Conservation (phyloP, 2,888 invertebrate species). For the Leptinotarsa rubiginosa region DNA sequence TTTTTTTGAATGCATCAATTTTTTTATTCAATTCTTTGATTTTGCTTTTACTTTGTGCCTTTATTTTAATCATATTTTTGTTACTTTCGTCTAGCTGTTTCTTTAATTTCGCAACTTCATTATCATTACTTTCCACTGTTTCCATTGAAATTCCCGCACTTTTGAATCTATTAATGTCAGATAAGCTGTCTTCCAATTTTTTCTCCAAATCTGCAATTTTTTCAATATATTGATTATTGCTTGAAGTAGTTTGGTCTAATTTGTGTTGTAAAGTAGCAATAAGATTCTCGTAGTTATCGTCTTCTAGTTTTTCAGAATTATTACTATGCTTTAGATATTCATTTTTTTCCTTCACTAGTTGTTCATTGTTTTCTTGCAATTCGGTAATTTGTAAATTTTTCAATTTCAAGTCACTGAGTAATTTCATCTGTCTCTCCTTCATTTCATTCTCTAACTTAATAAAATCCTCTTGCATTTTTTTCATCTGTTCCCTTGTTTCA, state of each 20-base stretch:
- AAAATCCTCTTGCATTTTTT: conserved; percentile 83
- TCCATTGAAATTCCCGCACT: conserved; percentile 43
- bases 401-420: conserved; percentile 55
- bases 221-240: conserved; percentile 43
- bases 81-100: conserved; percentile 81
- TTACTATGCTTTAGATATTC: conserved; percentile 36
- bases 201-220: conserved; percentile 53
- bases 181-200: conserved; percentile 50
- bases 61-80: conserved; percentile 81
- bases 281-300: conserved; percentile 43
- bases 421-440: conserved; percentile 69
- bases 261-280: conserved; percentile 39
- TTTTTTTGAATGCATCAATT: conserved; percentile 75
- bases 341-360: conserved; percentile 44
- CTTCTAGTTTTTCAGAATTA: conserved; percentile 32
- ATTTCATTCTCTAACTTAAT: conserved; percentile 77
- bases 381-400: conserved; percentile 58
- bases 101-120: conserved; percentile 70
- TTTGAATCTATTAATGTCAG: conserved; percentile 42
- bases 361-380: conserved; percentile 50
- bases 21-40: conserved; percentile 83
- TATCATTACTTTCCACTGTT: conserved; percentile 50
- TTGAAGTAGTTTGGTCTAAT: conserved; percentile 42
- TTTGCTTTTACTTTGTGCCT: conserved; percentile 78
- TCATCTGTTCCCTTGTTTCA: conserved; percentile 84